A percentile compares a stretch with the other conserved stretches of the same genome.
These are phyloP conservation scores for Silurus aristotelis DNA, from an alignment of 2,797 vertebrate genomes.

Conservation along the genomic window DNA sequence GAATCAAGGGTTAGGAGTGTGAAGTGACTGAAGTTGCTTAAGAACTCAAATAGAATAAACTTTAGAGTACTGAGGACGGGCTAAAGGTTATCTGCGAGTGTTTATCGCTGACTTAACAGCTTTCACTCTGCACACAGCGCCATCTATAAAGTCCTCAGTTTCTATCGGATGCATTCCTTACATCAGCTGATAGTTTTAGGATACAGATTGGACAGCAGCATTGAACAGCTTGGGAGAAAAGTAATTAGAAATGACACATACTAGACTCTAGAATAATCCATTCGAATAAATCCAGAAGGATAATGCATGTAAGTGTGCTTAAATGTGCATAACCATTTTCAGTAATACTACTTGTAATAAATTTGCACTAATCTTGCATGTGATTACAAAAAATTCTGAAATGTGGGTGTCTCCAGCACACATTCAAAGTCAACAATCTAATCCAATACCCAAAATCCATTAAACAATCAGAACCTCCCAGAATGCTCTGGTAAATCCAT, in stretches of 20 bases:
- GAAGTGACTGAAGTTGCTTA: slow-evolving; percentile 64
- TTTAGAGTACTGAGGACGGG: slow-evolving; percentile 66
- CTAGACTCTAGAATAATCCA: not conserved
- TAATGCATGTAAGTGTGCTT: not conserved
- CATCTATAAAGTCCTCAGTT: not conserved
- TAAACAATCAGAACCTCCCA: not conserved
- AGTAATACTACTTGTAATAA: not conserved
- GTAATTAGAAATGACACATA: not conserved
- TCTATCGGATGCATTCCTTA: not conserved
- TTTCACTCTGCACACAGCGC: slow-evolving; percentile 64
- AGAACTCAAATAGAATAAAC: slow-evolving; percentile 64
- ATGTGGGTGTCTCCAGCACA: not conserved
- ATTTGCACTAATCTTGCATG: not conserved
- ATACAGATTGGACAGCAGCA: not conserved
- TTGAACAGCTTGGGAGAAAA: not conserved
- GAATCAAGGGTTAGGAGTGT: slow-evolving; percentile 62
- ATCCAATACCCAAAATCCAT: not conserved
- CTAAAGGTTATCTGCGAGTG: slow-evolving; percentile 73
- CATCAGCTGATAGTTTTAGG: slow-evolving; percentile 8
- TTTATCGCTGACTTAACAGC: slow-evolving; percentile 75
- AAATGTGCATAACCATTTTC: not conserved
- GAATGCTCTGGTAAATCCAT: no score
- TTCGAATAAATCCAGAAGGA: not conserved
- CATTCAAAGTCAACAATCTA: not conserved
- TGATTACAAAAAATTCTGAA: not conserved